Evolutionary conservation across 2,797 vertebrate species (phyloP), one percentile per base, ranked within the genome.

Genomic region (Pangasius sanitwongsei): DNA sequence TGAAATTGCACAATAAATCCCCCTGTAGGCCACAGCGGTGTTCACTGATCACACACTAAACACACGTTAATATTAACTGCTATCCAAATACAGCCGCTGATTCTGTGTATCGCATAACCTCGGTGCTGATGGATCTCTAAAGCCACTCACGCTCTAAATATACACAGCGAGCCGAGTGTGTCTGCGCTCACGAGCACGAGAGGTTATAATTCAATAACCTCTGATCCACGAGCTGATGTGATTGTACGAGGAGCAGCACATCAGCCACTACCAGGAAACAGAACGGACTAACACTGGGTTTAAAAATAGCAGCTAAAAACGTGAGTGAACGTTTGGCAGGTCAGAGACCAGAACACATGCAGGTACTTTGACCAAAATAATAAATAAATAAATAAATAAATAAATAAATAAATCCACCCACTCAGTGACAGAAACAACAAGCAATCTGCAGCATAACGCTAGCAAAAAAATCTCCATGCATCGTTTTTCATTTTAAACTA

Each of bases 161-260:
- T 84, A 85, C 25, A 85, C 63, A 63, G 83, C 81, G 69, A 74
- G 78, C 72, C 48, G 70, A 48, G 78, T 57, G 44, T 63, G 25
- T 57, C 65, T 59, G 75, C 63, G 44, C 86, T 74, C 88, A 59
- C 53, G 31, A 67, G 48, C 70, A 78, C 74, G 59, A 82, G 65
- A 15, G 9, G 31, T 37, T 34, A 37, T 74, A 91, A 93, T 89
- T 50, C 61, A 87, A 91, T 93, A 86, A 90, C 59, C 87, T 61
- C 77, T 65, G 37, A 41, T 67, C 83, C 59, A 83, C 7, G 70
- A 87, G 85, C 72, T 86, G 89, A 92, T 91, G 88, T 88, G 89
- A 91, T 90, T 89, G 90, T 86, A 50, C 31, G 20, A 65, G 28
- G 25, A 72, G 34, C 85, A 89, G 57, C 88, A 69, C 65, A 50